Conservation (phyloP, 2,888 invertebrate species). For the Drosophila koepferae region DNA sequence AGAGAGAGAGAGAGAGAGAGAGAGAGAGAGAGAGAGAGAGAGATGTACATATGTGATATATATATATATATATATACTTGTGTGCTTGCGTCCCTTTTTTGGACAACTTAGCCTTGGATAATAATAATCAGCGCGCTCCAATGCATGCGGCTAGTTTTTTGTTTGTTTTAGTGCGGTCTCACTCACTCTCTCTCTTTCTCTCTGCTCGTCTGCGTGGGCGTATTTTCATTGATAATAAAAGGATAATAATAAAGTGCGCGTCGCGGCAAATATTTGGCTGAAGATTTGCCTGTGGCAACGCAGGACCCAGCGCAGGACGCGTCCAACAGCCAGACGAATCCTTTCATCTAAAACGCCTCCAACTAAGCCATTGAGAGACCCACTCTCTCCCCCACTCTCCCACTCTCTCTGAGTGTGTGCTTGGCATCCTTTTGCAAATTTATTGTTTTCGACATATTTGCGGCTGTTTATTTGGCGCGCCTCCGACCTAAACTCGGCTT, state of each 20-base stretch:
- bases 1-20: background rate
- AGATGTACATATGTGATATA: background rate
- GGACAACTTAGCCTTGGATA: constrained; percentile 49
- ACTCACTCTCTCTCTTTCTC: background rate
- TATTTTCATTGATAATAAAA: constrained; percentile 79
- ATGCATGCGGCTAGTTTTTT: constrained; percentile 62
- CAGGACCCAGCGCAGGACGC: constrained; percentile 5
- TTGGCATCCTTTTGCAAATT: constrained; percentile 57
- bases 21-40: background rate
- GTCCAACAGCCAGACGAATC: constrained; percentile 44
- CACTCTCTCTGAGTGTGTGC: background rate
- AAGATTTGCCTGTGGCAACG: constrained; percentile 20
- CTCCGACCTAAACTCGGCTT: constrained; percentile 15
- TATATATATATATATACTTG: background rate
- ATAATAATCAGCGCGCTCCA: constrained; percentile 65
- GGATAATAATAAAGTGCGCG: constrained; percentile 77
- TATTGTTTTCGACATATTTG: constrained; percentile 76
- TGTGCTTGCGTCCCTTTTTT: constrained; percentile 41
- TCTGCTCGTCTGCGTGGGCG: constrained; percentile 2
- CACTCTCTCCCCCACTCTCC: background rate
- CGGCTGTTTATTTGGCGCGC: constrained; percentile 65
- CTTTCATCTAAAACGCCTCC: constrained; percentile 62
- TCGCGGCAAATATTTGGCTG: constrained; percentile 70
- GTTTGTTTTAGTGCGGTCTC: constrained; percentile 49
- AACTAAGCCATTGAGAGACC: constrained; percentile 46